Evolutionary conservation across 2,113 vertebrate genomes (phyloP).

Genomic region (Pavo muticus): DNA sequence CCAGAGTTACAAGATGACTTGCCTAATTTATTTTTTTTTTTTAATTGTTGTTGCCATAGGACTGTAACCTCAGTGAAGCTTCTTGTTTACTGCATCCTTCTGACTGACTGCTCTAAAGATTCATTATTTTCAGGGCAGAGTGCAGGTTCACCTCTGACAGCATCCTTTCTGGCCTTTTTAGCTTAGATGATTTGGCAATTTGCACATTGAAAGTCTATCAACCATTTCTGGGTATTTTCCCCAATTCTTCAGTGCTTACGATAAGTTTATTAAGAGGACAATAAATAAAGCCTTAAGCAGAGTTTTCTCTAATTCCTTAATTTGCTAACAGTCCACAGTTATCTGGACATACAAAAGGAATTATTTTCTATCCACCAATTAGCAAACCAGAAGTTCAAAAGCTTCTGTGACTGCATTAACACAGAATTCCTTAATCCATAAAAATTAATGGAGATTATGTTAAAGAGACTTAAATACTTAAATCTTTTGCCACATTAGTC

Average conservation of each 20-base stretch:
- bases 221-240: not conserved
- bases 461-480: slow-evolving; percentile 64
- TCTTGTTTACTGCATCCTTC: not conserved
- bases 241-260: not conserved
- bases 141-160: not conserved
- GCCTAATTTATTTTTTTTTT: not conserved
- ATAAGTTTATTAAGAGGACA: not conserved
- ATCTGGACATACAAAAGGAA: slow-evolving; percentile 40
- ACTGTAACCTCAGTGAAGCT: not conserved
- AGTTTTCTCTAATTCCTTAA: slow-evolving; percentile 34
- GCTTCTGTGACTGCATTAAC: not conserved
- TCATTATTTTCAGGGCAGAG: not conserved
- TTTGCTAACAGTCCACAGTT: slow-evolving; percentile 8
- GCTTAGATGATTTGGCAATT: not conserved
- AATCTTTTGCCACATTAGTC: slow-evolving; percentile 21
- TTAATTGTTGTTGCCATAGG: not conserved
- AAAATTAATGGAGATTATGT: slow-evolving; percentile 58
- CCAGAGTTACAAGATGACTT: too few relatives aligned
- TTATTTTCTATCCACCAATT: slow-evolving; percentile 52
- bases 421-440: slow-evolving; percentile 62
- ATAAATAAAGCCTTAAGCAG: not conserved
- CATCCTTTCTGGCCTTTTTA: not conserved
- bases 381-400: slow-evolving; percentile 56
- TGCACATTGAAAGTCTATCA: not conserved
- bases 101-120: not conserved